Evolutionary conservation across 2,888 invertebrate genomes (phyloP).

Genomic region (Poecilus cupreus): DNA sequence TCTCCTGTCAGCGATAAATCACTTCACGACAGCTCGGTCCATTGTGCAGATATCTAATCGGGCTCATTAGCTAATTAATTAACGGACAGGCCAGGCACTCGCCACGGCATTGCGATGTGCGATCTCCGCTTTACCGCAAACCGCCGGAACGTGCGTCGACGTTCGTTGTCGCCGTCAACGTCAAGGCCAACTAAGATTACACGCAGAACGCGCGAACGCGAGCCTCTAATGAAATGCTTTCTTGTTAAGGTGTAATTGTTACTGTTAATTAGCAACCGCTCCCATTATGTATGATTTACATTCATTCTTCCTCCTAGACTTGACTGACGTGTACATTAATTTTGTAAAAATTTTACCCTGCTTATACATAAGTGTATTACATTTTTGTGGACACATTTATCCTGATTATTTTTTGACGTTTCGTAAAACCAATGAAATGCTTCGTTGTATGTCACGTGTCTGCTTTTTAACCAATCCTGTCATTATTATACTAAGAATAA

Average conservation of each 20-base stretch:
- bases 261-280: conserved; percentile 20
- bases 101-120: background rate
- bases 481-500: no score
- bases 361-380: no score
- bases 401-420: no score
- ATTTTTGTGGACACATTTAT: no score
- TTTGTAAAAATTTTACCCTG: conserved; percentile 1
- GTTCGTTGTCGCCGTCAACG: conserved; percentile 5
- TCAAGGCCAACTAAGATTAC: conserved; percentile 24
- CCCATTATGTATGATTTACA: conserved; percentile 32
- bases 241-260: conserved; percentile 33
- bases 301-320: background rate
- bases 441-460: no score
- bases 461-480: no score
- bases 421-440: no score
- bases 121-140: no score
- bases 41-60: conserved; percentile 46
- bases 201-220: background rate
- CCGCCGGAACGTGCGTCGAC: conserved; percentile 1
- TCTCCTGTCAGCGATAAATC: conserved; percentile 29
- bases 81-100: conserved; percentile 28
- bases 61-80: conserved; percentile 50
- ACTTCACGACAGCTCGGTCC: background rate
- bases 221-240: conserved; percentile 26
- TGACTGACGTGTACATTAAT: conserved; percentile 19